Conservation (phyloP, 2,113 vertebrate species). For the Gnathonemus echidnorhynchus region DNA sequence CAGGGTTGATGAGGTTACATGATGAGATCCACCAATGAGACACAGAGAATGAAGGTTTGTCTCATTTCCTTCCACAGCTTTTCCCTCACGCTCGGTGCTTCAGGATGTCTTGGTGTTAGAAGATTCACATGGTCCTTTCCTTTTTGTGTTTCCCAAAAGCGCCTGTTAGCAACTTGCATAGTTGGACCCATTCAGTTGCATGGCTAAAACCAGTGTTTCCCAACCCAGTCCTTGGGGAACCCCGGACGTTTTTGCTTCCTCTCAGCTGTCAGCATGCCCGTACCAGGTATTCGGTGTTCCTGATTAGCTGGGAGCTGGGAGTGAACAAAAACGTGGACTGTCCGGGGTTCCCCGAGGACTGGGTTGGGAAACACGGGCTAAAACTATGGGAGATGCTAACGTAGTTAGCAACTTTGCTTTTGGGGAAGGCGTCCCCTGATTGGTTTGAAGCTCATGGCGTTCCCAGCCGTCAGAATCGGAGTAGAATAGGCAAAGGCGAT, state of each 20-base stretch:
- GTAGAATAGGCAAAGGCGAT: background rate
- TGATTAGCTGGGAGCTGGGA: too few species aligned
- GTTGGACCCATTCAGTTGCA: background rate
- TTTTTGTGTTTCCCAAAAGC: background rate
- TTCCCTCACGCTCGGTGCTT: background rate
- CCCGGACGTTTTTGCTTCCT: too few species aligned
- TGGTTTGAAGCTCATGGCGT: background rate
- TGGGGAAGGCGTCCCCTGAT: background rate
- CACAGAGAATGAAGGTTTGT: background rate
- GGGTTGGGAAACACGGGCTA: too few species aligned
- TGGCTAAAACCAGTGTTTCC: background rate
- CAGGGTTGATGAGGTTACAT: background rate
- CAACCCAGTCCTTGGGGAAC: too few species aligned
- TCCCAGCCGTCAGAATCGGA: background rate
- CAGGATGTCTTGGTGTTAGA: background rate
- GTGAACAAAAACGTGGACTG: too few species aligned
- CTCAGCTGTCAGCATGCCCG: too few species aligned
- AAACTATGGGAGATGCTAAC: too few species aligned
- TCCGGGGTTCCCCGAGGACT: too few species aligned
- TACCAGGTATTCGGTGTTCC: too few species aligned
- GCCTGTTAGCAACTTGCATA: background rate
- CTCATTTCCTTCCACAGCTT: background rate
- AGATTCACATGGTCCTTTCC: background rate
- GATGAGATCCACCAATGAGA: background rate
- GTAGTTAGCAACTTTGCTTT: background rate